A percentile compares a stretch with the other conserved stretches of the same genome.
Conservation (phyloP, 2,888 invertebrate genomes). For the Nematopogon swammerdamellus region DNA sequence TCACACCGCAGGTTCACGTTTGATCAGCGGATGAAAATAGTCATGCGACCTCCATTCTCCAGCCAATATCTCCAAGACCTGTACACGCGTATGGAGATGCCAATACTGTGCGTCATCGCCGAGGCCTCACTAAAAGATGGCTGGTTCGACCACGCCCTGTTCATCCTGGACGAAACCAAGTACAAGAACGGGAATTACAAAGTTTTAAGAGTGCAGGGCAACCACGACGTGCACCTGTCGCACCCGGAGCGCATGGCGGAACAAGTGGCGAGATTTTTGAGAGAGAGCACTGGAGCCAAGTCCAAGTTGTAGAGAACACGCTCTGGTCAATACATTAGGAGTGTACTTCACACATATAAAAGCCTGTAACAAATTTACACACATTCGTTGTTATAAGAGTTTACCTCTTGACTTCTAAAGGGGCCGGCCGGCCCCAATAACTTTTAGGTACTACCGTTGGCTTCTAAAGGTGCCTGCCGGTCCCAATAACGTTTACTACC, state of each 20-base stretch:
- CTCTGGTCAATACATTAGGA: too few relatives aligned
- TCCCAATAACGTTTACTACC: too few relatives aligned
- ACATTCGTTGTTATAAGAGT: too few relatives aligned
- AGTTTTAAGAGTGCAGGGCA: conserved; percentile 39
- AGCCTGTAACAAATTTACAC: too few relatives aligned
- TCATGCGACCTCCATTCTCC: conserved; percentile 29
- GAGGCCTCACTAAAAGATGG: conserved; percentile 19
- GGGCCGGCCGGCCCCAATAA: too few relatives aligned
- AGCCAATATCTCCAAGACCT: conserved; percentile 25
- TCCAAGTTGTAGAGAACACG: too few relatives aligned
- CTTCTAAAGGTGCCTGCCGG: too few relatives aligned
- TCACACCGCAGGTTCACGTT: conserved; percentile 38
- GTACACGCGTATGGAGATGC: conserved; percentile 21
- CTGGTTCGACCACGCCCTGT: conserved; percentile 19
- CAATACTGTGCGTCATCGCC: conserved; percentile 23
- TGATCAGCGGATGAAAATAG: conserved; percentile 47
- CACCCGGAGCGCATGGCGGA: conserved; percentile 48
- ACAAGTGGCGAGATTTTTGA: conserved; percentile 32
- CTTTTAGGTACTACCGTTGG: too few relatives aligned
- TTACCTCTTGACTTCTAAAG: too few relatives aligned
- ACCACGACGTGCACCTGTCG: conserved; percentile 59
- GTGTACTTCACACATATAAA: too few relatives aligned
- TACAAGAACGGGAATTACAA: conserved; percentile 22
- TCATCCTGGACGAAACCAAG: conserved; percentile 23
- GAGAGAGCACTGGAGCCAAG: neutral